These are phyloP conservation scores for Octopus bimaculoides DNA, from an alignment of 1,140 invertebrate genomes.

Conservation along the genomic window DNA sequence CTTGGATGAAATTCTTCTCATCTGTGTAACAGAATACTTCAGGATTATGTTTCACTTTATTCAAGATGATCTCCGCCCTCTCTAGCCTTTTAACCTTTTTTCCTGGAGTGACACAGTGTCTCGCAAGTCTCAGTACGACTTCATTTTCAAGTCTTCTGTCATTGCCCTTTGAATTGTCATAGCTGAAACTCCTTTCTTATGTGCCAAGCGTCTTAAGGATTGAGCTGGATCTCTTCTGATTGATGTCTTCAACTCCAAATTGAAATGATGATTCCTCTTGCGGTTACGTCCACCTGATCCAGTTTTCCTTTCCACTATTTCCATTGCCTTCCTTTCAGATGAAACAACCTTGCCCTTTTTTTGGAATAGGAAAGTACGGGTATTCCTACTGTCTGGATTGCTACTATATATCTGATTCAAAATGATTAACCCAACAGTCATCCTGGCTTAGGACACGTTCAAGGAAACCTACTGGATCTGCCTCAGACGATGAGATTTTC, in stretches of 20 bases:
- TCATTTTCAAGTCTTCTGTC: conserved; percentile 2
- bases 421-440: too few relatives aligned
- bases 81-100: neutral
- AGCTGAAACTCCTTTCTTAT: neutral
- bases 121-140: neutral
- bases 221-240: neutral
- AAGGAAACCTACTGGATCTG: too few relatives aligned
- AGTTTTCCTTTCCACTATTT: neutral
- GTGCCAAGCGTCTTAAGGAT: neutral
- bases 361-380: too few relatives aligned
- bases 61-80: neutral
- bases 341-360: too few relatives aligned
- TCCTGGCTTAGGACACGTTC: too few relatives aligned
- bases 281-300: neutral
- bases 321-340: too few relatives aligned
- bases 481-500: too few relatives aligned
- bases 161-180: neutral
- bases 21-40: neutral
- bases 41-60: neutral
- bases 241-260: neutral
- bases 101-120: neutral
- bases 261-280: neutral
- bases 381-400: too few relatives aligned
- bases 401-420: too few relatives aligned
- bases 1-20: neutral